Evolutionary conservation across 2,888 invertebrate species (phyloP).

Genomic region (Lasioglossum leucozonium): DNA sequence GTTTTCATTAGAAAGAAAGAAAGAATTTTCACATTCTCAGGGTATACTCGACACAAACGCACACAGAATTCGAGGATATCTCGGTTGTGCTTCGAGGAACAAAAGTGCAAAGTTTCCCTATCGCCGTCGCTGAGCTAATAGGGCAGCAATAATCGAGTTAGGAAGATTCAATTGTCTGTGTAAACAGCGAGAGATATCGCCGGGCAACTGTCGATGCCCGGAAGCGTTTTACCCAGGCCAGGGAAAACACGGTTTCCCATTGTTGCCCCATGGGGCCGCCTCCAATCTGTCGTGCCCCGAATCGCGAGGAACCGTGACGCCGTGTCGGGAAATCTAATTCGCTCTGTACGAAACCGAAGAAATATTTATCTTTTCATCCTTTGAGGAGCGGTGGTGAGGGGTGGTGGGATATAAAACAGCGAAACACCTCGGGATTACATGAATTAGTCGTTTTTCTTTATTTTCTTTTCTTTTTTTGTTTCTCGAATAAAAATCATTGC

Average conservation of each 20-base stretch:
- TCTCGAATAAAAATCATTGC: constrained; percentile 43
- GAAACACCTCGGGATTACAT: constrained; percentile 16
- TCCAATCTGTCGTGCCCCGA: constrained; percentile 74
- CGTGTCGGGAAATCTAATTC: constrained; percentile 61
- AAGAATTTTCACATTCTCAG: neutral
- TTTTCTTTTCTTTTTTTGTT: constrained; percentile 55
- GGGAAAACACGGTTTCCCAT: constrained; percentile 60
- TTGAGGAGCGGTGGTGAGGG: neutral
- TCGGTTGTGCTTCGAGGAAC: constrained; percentile 15
- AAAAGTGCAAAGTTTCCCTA: constrained; percentile 41
- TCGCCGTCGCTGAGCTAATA: constrained; percentile 70
- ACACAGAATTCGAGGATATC: neutral
- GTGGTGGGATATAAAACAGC: neutral
- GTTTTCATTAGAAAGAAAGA: neutral
- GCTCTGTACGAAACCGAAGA: neutral
- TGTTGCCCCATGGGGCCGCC: constrained; percentile 39
- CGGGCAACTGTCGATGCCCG: constrained; percentile 67
- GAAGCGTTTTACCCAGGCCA: constrained; percentile 76
- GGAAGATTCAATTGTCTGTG: constrained; percentile 80
- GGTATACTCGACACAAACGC: neutral
- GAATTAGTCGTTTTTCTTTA: constrained; percentile 44
- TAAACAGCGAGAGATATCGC: constrained; percentile 77
- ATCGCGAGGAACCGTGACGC: constrained; percentile 75
- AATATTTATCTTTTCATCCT: constrained; percentile 9
- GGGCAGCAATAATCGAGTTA: constrained; percentile 79